These are phyloP conservation scores for Zygogramma bicolorata DNA, from an alignment of 2,888 invertebrate species.

Conservation along the genomic window DNA sequence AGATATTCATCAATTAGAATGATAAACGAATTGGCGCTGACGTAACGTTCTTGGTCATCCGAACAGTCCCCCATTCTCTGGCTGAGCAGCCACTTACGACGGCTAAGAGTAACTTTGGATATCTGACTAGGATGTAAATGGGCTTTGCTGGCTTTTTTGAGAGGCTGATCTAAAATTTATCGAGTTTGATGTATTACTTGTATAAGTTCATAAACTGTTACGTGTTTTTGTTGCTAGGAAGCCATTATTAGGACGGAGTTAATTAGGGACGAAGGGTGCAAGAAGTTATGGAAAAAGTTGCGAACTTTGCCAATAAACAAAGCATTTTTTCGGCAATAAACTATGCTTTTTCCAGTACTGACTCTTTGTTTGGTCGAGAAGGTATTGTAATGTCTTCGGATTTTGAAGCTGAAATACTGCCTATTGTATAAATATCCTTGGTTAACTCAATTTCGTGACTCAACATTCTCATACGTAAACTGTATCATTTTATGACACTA, in stretches of 20 bases:
- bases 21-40: neutral
- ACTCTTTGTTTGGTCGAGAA: too few species aligned
- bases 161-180: slow-evolving; percentile 16
- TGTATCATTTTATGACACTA: too few species aligned
- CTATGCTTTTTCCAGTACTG: too few species aligned
- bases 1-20: neutral
- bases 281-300: neutral
- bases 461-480: too few species aligned
- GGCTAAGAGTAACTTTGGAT: neutral
- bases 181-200: slow-evolving; percentile 8
- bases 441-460: too few species aligned
- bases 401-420: too few species aligned
- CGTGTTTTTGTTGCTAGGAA: slow-evolving; percentile 12
- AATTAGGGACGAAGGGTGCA: neutral
- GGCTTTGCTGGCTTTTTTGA: slow-evolving; percentile 12
- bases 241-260: neutral
- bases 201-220: slow-evolving; percentile 13
- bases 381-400: too few species aligned
- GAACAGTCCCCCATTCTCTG: neutral
- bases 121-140: slow-evolving; percentile 22
- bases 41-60: neutral
- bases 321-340: neutral
- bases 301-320: neutral
- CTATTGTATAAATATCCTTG: too few species aligned
- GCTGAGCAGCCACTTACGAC: neutral